These are phyloP conservation scores for Aspiorhynchus laticeps DNA, from an alignment of 2,113 vertebrate genomes.

Conservation along the genomic window DNA sequence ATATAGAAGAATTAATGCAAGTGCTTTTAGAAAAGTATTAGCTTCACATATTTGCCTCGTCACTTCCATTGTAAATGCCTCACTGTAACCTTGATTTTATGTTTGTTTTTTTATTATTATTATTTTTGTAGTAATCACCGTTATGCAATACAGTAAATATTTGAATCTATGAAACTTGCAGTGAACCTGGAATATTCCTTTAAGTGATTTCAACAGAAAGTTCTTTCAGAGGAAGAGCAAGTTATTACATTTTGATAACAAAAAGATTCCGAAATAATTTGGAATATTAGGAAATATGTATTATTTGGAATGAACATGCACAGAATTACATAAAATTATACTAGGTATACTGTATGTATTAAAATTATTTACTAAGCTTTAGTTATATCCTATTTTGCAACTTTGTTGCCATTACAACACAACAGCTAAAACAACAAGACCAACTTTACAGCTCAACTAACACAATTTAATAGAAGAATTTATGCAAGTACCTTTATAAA, in stretches of 20 bases:
- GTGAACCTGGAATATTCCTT: background rate
- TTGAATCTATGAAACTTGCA: background rate
- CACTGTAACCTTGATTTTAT: background rate
- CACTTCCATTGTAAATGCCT: background rate
- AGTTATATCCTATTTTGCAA: background rate
- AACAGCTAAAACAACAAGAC: background rate
- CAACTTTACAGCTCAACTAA: too few relatives aligned
- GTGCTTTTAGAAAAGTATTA: background rate
- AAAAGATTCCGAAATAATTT: background rate
- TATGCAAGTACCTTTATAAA: background rate
- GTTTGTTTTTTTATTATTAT: background rate
- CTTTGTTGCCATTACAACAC: background rate
- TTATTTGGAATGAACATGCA: background rate
- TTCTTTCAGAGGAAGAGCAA: background rate
- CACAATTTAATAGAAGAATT: too few relatives aligned
- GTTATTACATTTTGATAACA: too few relatives aligned
- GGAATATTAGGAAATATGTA: background rate
- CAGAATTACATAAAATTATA: background rate
- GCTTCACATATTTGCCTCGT: background rate
- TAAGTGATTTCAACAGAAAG: background rate
- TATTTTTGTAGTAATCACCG: background rate
- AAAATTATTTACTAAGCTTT: background rate
- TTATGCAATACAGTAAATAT: background rate
- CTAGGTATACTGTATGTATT: background rate
- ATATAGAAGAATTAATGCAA: background rate